Evolutionary conservation across 2,113 vertebrate genomes (phyloP).

Genomic region (Vimba vimba): DNA sequence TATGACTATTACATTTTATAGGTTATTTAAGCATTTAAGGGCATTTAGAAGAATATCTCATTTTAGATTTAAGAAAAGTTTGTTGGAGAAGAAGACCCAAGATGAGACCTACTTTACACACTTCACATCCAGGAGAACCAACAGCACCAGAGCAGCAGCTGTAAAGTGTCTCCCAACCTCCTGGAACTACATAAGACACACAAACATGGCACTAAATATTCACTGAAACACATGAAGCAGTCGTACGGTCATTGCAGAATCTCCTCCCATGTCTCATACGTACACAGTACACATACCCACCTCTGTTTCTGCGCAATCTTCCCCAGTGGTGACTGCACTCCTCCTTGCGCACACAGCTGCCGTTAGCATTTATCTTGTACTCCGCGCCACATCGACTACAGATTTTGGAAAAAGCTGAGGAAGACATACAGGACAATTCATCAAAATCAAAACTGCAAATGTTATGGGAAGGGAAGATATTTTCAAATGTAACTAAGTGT

Average conservation of each 20-base stretch:
- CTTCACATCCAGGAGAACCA: slow-evolving; percentile 87
- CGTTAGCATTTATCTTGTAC: slow-evolving; percentile 84
- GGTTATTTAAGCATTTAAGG: background rate
- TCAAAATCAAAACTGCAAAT: background rate
- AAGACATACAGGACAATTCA: background rate
- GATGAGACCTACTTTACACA: slow-evolving; percentile 79
- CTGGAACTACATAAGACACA: slow-evolving; percentile 73
- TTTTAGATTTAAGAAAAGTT: background rate
- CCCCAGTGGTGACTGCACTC: slow-evolving; percentile 95
- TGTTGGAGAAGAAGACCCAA: background rate
- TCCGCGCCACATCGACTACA: slow-evolving; percentile 93
- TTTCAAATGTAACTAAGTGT: background rate
- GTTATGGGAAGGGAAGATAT: background rate
- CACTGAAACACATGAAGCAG: background rate
- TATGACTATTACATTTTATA: background rate
- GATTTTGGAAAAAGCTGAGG: slow-evolving; percentile 83
- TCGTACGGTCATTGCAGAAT: background rate
- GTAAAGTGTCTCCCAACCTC: slow-evolving; percentile 94
- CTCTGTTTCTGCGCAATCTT: slow-evolving; percentile 86
- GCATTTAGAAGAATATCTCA: background rate
- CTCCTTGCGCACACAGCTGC: slow-evolving; percentile 88
- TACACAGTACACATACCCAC: slow-evolving; percentile 63
- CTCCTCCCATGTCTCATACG: background rate
- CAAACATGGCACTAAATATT: background rate
- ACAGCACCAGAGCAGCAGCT: slow-evolving; percentile 88